phyloP scores from a whole-genome alignment of 2,888 invertebrate species.

The Anthophora plumipes region DNA sequence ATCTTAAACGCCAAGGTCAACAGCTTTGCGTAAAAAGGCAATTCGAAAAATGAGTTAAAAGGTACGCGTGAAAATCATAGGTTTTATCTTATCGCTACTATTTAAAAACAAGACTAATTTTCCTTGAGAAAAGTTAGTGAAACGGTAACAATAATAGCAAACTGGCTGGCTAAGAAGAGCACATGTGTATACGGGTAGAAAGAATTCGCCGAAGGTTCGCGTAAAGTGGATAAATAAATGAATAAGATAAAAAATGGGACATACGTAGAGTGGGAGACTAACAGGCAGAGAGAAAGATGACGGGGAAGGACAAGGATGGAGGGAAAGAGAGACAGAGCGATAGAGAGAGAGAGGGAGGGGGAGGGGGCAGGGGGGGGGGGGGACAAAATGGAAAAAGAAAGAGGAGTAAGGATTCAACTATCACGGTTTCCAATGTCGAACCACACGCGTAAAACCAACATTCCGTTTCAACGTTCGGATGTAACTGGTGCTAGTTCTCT shows the following conservation, averaged over 20 bases:
- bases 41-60: neutral
- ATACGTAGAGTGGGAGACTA: too few species aligned
- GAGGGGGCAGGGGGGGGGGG: too few species aligned
- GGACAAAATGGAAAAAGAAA: neutral
- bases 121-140: neutral
- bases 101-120: neutral
- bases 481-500: conserved; percentile 26
- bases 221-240: neutral
- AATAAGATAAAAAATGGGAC: neutral
- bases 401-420: neutral
- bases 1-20: conserved; percentile 14
- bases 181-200: too few species aligned
- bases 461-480: conserved; percentile 1
- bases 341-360: too few species aligned
- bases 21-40: neutral
- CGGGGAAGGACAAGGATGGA: neutral
- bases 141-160: neutral
- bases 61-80: neutral
- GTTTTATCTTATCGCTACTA: neutral
- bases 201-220: neutral
- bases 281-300: neutral
- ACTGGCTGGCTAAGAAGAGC: too few species aligned
- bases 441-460: conserved; percentile 2
- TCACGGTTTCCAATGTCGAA: neutral
- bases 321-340: neutral